phyloP scores from a whole-genome alignment of 2,888 invertebrate species.

The Apodemia zela region DNA sequence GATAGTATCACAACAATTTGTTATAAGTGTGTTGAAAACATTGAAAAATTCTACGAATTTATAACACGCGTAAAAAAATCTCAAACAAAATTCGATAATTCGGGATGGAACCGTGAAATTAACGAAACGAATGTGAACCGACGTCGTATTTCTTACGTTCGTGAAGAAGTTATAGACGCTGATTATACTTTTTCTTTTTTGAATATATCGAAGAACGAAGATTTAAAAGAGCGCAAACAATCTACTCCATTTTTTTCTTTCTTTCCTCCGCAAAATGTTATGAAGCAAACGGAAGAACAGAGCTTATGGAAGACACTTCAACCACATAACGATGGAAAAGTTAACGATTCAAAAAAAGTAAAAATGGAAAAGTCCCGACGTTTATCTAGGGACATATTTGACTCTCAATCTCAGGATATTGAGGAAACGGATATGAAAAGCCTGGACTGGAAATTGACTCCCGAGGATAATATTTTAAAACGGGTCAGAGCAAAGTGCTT shows the following conservation, averaged over 20 bases:
- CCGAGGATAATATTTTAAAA: constrained; percentile 58
- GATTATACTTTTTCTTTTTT: constrained; percentile 66
- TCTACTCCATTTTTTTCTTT: constrained; percentile 68
- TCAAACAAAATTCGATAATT: constrained; percentile 42
- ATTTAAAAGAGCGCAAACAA: constrained; percentile 45
- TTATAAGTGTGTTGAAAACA: constrained; percentile 59
- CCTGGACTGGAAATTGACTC: constrained; percentile 58
- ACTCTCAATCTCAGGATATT: constrained; percentile 59
- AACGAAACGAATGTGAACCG: constrained; percentile 36
- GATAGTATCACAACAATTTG: constrained; percentile 59
- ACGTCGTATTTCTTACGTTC: constrained; percentile 53
- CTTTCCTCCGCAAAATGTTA: constrained; percentile 52
- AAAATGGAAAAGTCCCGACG: constrained; percentile 43
- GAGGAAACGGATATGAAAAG: constrained; percentile 46
- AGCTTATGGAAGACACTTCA: constrained; percentile 54
- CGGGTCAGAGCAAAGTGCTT: constrained; percentile 60
- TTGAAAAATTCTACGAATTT: constrained; percentile 64
- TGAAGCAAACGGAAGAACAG: constrained; percentile 42
- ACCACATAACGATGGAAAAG: constrained; percentile 30
- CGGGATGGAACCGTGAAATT: constrained; percentile 39
- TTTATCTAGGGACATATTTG: constrained; percentile 64
- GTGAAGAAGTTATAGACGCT: constrained; percentile 57
- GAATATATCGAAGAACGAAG: constrained; percentile 49
- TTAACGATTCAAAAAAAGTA: constrained; percentile 34
- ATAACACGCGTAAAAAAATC: constrained; percentile 52